Base-by-base conservation (phyloP, 2,888 invertebrate genomes). In the Calephelis perditalis region DNA sequence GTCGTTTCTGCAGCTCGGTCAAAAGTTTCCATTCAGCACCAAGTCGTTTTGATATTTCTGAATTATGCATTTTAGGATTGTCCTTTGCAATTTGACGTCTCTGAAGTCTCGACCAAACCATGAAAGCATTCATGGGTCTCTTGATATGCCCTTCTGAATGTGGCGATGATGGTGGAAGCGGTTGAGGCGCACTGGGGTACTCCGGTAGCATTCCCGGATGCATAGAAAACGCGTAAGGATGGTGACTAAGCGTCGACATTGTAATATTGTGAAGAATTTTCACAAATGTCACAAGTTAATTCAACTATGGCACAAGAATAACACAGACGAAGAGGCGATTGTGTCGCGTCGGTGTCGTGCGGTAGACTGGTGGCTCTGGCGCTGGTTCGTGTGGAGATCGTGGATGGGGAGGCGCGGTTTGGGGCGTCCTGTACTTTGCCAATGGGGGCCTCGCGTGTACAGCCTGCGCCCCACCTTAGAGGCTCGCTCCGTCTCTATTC, bases 51-150 rank as follows among this genome's bases (percentile, higher is more conserved):
- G 96, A 97, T 67, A 98, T 98, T 80, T 96, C 96, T 0, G 95
- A 95, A 73, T 96, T 96, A 82, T 96, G 96, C 96, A 96, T 96
- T 82, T 96, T 98, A 71, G 98, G 98, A 79, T 98, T 98, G 72
- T 98, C 97, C 84, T 96, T 94, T 1, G 98, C 97, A 75, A 98
- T 98, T 84, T 97, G 97, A 60, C 97, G 93, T 12, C 98, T 91
- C 82, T 98, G 97, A 49, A 97, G 95, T 52, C 98, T 91, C 6
- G 98, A 97, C 98, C 98, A 98, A 43, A 97, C 98, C 98, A 98
- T 98, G 87, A 98, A 98, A 0, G 98, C 98, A 88, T 98, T 98
- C 98, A 99, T 98, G 3, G 98, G 98, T 26, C 98, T 92, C 84
- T 98, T 99, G 76, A 99, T 97, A 84, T 98, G 97, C 9, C 94